Evolutionary conservation across 2,888 invertebrate species (phyloP), one percentile per base, ranked within the genome.

Genomic region (Drosophila leonis): DNA sequence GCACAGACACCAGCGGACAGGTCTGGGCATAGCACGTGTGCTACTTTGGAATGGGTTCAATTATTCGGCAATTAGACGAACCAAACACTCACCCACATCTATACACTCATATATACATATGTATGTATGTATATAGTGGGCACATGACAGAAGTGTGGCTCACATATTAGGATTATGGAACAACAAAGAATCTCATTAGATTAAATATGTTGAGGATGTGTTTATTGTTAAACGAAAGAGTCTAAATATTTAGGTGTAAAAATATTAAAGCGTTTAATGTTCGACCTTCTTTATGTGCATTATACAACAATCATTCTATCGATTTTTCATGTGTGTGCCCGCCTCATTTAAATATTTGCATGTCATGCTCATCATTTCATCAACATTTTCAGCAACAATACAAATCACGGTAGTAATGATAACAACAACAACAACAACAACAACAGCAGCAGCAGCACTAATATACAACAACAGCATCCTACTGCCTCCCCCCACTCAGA

Each of bases 271-370:
- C 87, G 84, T 87, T 83, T 74, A 88, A 87, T 84, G 74, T 66
- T 56, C 79, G 81, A 87, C 83, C 84, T 87, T 87, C 79, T 80
- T 75, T 52, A 61, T 75, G 62, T 69, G 82, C 68, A 84, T 87
- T 82, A 84, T 87, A 84, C 82, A 84, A 82, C 78, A 88, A 86
- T 86, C 83, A 86, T 88, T 86, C 75, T 88, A 88, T 86, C 84
- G 86, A 86, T 86, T 86, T 88, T 88, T 75, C 83, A 81, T 88
- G 72, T 84, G 71, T 82, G 68, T 56, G 79, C 49, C 65, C 60
- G 76, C 72, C 66, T 86, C 72, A 86, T 88, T 86, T 86, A 77
- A 88, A 87, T 88, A 87, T 70, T 39, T 79, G 86, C 81, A 24
- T 51, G 81, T 87, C 86, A 86, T 88, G 67, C 78, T 65, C 82